Evolutionary conservation across 2,888 invertebrate genomes (phyloP).

Genomic region (Phortica magna): DNA sequence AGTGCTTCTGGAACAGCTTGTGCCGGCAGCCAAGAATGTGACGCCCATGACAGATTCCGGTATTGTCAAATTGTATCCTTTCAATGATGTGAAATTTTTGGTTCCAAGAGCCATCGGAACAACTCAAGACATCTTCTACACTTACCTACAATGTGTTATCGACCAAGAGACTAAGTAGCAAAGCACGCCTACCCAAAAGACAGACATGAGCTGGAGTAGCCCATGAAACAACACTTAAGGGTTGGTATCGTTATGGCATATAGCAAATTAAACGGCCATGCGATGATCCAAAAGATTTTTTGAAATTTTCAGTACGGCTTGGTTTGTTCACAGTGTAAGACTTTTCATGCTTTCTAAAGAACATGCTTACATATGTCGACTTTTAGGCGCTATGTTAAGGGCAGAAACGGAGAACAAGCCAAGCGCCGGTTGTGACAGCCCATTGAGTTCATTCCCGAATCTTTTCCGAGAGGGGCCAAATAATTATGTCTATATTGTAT

Average conservation of each 20-base stretch:
- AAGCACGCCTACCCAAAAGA: neutral
- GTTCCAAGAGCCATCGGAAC: neutral
- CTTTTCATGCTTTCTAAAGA: too few relatives aligned
- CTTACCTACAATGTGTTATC: constrained; percentile 76
- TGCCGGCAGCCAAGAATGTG: constrained; percentile 4
- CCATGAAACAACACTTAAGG: neutral
- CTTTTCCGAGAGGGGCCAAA: neutral
- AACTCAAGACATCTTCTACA: neutral
- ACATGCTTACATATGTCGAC: neutral
- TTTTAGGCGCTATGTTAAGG: neutral
- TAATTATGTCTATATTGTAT: neutral
- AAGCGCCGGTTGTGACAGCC: neutral
- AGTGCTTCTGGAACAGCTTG: constrained; percentile 19
- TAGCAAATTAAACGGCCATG: neutral
- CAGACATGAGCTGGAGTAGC: neutral
- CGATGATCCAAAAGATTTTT: neutral
- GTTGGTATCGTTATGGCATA: neutral
- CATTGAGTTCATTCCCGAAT: neutral
- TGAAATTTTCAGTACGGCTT: too few relatives aligned
- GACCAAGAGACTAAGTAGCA: constrained; percentile 24
- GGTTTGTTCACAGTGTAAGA: too few relatives aligned
- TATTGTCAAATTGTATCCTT: constrained; percentile 71
- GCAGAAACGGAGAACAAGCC: neutral
- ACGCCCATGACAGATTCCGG: constrained; percentile 20
- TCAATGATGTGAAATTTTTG: neutral